Conservation (phyloP, 2,113 vertebrate genomes). For the Steatornis caripensis region DNA sequence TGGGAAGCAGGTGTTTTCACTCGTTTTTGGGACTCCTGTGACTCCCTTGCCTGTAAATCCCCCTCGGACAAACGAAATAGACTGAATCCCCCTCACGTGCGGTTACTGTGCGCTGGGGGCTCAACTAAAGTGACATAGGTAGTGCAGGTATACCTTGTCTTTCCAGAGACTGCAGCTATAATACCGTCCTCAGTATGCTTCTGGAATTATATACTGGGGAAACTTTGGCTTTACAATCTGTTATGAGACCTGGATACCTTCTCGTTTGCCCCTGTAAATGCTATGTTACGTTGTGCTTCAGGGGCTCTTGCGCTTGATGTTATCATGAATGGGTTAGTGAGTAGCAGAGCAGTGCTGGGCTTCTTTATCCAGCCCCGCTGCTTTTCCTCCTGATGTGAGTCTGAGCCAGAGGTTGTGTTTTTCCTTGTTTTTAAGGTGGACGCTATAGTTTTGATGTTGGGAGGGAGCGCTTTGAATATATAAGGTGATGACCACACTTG, state of each 20-base stretch:
- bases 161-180: not conserved
- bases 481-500: not conserved
- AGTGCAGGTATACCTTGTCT: not conserved
- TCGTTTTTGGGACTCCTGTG: not conserved
- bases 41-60: not conserved
- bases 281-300: not conserved
- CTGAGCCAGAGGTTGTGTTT: not conserved
- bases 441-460: not conserved
- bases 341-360: not conserved
- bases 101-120: not conserved
- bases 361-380: not conserved
- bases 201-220: not conserved
- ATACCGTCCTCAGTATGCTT: no score
- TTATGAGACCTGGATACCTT: not conserved
- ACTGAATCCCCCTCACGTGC: not conserved
- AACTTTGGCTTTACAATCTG: not conserved
- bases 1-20: not conserved
- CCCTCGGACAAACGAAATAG: no score
- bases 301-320: not conserved
- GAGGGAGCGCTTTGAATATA: not conserved
- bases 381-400: not conserved
- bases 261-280: not conserved
- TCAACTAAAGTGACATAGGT: not conserved
- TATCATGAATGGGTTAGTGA: not conserved
- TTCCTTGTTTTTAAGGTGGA: not conserved